These are phyloP conservation scores for Sebastes variabilis DNA, from an alignment of 2,797 vertebrate species.

Conservation along the genomic window DNA sequence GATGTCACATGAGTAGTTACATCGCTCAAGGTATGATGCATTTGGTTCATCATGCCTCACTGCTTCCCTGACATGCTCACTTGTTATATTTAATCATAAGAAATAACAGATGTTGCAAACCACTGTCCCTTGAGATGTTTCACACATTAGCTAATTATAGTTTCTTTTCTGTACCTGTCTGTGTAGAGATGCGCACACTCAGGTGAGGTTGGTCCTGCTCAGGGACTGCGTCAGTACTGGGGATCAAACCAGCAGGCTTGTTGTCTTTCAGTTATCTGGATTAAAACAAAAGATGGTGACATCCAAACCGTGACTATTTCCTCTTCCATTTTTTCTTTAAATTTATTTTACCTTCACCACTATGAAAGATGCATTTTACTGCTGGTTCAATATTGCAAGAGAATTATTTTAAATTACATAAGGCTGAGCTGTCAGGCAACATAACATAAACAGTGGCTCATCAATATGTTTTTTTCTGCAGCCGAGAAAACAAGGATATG, in stretches of 20 bases:
- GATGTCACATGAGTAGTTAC: constrained; percentile 68
- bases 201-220: constrained; percentile 9
- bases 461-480: background rate
- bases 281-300: background rate
- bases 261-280: background rate
- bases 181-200: background rate
- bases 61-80: constrained; percentile 60
- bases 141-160: constrained; percentile 51
- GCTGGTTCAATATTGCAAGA: constrained; percentile 18
- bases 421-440: constrained; percentile 42
- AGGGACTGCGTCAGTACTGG: background rate
- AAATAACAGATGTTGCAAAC: constrained; percentile 65
- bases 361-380: constrained; percentile 26
- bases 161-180: constrained; percentile 34
- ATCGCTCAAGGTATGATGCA: constrained; percentile 70
- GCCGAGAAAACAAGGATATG: background rate
- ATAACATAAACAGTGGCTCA: constrained; percentile 38
- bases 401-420: constrained; percentile 35
- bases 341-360: background rate
- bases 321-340: background rate
- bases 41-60: constrained; percentile 66
- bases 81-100: constrained; percentile 66
- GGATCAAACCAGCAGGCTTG: background rate
- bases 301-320: background rate
- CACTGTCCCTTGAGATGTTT: constrained; percentile 57